These are phyloP conservation scores for Dysmachus trigonus DNA, from an alignment of 2,888 invertebrate genomes.

Conservation along the genomic window DNA sequence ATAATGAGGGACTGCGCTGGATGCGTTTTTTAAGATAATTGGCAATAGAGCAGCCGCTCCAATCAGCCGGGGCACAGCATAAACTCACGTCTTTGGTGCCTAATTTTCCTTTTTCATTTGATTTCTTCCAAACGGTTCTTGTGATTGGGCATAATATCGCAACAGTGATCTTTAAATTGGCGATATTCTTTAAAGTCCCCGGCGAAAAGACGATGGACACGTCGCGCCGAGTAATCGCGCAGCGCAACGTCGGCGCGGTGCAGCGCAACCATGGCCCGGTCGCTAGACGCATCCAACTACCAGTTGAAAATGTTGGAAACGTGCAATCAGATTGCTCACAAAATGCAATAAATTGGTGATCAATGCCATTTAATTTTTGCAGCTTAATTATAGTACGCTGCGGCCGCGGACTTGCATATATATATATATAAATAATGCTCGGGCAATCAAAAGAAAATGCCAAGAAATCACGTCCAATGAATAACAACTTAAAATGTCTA, in stretches of 20 bases:
- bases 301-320: constrained; percentile 36
- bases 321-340: constrained; percentile 44
- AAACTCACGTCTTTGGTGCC: constrained; percentile 18
- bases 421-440: constrained; percentile 40
- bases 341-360: constrained; percentile 43
- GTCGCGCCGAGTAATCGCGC: not conserved
- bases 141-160: constrained; percentile 35
- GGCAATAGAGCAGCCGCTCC: not conserved
- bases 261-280: not conserved
- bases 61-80: not conserved
- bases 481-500: constrained; percentile 45
- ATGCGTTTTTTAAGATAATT: constrained; percentile 1
- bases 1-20: not conserved
- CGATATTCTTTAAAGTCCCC: not conserved
- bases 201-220: constrained; percentile 15
- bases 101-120: constrained; percentile 29
- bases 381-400: constrained; percentile 42
- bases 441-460: constrained; percentile 40
- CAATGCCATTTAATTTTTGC: constrained; percentile 43
- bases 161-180: constrained; percentile 13
- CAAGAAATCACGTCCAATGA: constrained; percentile 48
- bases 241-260: too few species aligned
- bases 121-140: constrained; percentile 34
- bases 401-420: not conserved
- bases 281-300: constrained; percentile 38